Evolutionary conservation across 2,888 invertebrate species (phyloP).

Genomic region (Bedellia somnulentella): DNA sequence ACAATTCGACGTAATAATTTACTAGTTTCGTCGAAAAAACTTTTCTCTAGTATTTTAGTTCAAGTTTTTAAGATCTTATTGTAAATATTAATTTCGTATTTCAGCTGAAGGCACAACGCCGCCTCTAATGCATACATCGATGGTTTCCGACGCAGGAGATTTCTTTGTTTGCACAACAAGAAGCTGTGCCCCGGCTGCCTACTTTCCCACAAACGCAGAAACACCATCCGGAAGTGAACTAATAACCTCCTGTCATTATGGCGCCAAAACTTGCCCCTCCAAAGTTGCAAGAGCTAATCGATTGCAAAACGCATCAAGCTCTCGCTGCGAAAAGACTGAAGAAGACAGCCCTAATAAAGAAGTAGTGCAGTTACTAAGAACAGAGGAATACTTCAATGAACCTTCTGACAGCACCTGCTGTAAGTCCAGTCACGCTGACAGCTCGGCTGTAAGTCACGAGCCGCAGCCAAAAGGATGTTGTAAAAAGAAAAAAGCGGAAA

Average conservation of each 20-base stretch:
- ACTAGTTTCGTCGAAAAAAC: too few species aligned
- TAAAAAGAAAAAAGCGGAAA: slow-evolving; percentile 16
- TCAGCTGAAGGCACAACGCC: slow-evolving; percentile 45
- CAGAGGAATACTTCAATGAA: slow-evolving; percentile 34
- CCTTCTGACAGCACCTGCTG: slow-evolving; percentile 25
- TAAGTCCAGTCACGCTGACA: slow-evolving; percentile 13
- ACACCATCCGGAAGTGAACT: slow-evolving; percentile 17
- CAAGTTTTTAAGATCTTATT: too few species aligned
- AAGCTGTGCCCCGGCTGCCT: slow-evolving; percentile 46
- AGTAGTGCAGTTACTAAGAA: slow-evolving; percentile 29
- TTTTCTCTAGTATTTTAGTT: too few species aligned
- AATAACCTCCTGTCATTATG: slow-evolving; percentile 38
- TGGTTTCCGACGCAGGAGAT: slow-evolving; percentile 36
- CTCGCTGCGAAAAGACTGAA: slow-evolving; percentile 29
- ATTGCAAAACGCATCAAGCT: slow-evolving; percentile 17
- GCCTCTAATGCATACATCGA: slow-evolving; percentile 31
- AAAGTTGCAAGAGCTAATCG: slow-evolving; percentile 34
- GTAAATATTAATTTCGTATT: slow-evolving; percentile 9
- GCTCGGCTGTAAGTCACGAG: slow-evolving; percentile 14
- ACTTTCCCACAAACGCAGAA: slow-evolving; percentile 31
- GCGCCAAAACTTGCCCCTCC: slow-evolving; percentile 40
- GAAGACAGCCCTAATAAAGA: slow-evolving; percentile 38
- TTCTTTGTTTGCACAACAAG: slow-evolving; percentile 42
- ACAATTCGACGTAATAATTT: too few species aligned
- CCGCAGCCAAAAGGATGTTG: slow-evolving; percentile 13